Conservation (phyloP, 2,797 vertebrate species). For the Pelodytes ibericus region DNA sequence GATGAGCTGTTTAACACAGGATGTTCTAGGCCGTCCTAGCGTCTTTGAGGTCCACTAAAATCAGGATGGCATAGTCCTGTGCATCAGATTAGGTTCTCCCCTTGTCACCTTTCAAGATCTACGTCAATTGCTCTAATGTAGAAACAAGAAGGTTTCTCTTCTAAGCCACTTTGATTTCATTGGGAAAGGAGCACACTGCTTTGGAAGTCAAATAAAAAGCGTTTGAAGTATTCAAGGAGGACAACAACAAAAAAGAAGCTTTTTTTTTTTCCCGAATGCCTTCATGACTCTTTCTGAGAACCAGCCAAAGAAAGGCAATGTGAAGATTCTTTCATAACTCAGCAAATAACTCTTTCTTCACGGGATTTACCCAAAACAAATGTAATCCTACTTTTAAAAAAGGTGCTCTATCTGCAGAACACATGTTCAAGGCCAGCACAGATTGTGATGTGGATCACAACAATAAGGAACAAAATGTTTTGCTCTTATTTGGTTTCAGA, state of each 20-base stretch:
- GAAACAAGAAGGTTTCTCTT: constrained; percentile 44
- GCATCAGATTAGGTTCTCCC: constrained; percentile 30
- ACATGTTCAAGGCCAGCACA: constrained; percentile 5
- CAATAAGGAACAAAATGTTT: background rate
- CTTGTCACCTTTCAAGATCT: constrained; percentile 19
- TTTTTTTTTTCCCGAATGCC: constrained; percentile 60
- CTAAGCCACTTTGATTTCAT: constrained; percentile 40
- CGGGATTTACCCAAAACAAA: background rate
- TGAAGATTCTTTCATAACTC: constrained; percentile 60
- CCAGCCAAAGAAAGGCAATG: constrained; percentile 62
- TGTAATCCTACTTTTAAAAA: constrained; percentile 17
- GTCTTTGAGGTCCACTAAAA: too few relatives aligned
- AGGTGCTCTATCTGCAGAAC: background rate
- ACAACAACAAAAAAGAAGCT: constrained; percentile 49
- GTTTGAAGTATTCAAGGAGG: constrained; percentile 56
- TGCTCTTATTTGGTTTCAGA: background rate
- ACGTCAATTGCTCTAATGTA: constrained; percentile 8
- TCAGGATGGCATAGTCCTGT: too few relatives aligned
- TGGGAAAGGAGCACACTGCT: constrained; percentile 40
- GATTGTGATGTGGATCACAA: background rate
- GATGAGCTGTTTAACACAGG: too few relatives aligned
- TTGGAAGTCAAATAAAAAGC: constrained; percentile 60
- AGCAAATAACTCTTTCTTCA: constrained; percentile 50
- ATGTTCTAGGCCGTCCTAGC: too few relatives aligned
- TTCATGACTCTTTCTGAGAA: constrained; percentile 65